Conservation (phyloP, 2,888 invertebrate genomes). For the Bombyx huttoni region DNA sequence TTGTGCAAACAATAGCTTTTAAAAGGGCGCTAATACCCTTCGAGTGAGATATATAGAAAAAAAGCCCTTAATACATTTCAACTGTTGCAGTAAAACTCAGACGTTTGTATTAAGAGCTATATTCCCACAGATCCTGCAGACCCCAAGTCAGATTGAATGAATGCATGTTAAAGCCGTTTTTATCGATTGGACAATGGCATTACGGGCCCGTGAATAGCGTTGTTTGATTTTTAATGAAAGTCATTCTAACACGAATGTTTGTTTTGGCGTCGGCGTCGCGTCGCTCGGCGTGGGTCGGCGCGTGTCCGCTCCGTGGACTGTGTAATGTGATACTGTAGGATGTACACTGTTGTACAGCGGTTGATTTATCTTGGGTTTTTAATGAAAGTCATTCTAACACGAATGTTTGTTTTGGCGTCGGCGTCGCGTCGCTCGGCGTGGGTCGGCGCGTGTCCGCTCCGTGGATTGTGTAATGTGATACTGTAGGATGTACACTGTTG, state of each 20-base stretch:
- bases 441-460: neutral
- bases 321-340: neutral
- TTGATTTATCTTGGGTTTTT: neutral
- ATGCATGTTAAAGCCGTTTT: constrained; percentile 61
- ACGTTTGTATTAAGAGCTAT: neutral
- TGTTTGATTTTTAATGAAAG: constrained; percentile 29
- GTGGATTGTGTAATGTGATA: neutral
- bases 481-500: neutral
- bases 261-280: neutral
- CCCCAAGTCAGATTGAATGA: constrained; percentile 53
- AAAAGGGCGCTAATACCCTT: neutral
- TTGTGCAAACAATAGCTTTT: constrained; percentile 43
- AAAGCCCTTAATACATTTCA: neutral
- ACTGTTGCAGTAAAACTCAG: neutral
- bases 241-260: constrained; percentile 22
- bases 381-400: no score
- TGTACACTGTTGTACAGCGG: neutral
- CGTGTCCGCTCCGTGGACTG: neutral
- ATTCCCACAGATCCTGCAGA: constrained; percentile 12
- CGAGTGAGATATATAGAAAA: neutral
- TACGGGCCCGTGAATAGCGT: constrained; percentile 50
- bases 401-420: neutral
- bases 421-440: no score
- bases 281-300: no score
- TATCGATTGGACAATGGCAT: constrained; percentile 50